Percentiles rank a stretch among this genome's conserved stretches.
Conservation (phyloP, 2,113 vertebrate species). For the Hypocryptadius cinnamomeus region DNA sequence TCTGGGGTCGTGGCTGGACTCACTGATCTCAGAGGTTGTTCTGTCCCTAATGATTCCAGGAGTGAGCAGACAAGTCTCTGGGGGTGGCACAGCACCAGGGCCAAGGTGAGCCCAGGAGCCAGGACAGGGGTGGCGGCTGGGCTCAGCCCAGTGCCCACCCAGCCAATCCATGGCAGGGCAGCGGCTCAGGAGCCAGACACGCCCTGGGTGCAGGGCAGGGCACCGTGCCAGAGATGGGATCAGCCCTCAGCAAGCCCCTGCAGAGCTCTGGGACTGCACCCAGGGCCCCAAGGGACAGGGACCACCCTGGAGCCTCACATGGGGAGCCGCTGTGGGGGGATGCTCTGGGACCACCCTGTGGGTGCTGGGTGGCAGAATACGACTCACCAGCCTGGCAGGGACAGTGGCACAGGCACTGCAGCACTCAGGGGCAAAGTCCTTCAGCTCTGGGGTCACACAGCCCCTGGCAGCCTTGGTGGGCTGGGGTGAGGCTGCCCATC, state of each 20-base stretch:
- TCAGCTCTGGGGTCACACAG: neutral
- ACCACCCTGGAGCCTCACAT: neutral
- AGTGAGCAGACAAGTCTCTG: neutral
- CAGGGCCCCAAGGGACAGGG: neutral
- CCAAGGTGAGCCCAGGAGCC: rapidly evolving
- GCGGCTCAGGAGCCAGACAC: neutral
- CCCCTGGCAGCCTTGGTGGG: neutral
- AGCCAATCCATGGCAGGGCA: neutral
- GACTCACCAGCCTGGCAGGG: neutral
- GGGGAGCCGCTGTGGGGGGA: rapidly evolving
- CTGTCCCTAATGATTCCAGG: neutral
- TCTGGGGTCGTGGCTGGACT: neutral
- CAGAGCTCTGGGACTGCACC: neutral
- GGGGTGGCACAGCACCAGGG: neutral
- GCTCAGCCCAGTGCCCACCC: neutral
- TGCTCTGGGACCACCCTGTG: neutral
- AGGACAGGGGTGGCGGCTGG: neutral
- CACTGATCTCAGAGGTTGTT: neutral
- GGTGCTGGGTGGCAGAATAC: neutral
- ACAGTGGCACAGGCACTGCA: neutral
- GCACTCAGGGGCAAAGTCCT: neutral
- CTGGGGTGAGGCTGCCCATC: neutral
- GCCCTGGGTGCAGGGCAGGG: neutral
- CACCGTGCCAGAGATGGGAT: rapidly evolving
- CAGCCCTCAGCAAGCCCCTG: neutral